These are phyloP conservation scores for Morpho achilles DNA, from an alignment of 2,888 invertebrate species.

Conservation along the genomic window DNA sequence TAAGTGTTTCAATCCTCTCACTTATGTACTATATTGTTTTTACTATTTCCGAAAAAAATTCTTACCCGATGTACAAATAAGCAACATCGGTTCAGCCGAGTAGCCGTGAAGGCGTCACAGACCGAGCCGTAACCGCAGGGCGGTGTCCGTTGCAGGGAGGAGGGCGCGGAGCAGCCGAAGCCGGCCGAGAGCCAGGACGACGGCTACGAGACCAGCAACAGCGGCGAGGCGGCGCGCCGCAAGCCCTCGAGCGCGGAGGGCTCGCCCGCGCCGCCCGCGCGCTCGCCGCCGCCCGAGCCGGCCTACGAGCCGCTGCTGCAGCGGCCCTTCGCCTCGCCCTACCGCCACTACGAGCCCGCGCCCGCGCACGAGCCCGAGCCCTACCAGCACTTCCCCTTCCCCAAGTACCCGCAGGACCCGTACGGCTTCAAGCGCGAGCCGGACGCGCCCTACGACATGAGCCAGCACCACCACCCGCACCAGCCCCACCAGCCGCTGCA, in stretches of 20 bases:
- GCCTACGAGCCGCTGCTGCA: slow-evolving; percentile 39
- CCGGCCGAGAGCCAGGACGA: slow-evolving; percentile 89
- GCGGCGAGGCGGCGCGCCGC: slow-evolving; percentile 76
- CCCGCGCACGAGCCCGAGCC: slow-evolving; percentile 43
- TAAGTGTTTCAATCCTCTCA: too few species aligned
- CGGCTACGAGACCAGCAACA: slow-evolving; percentile 92
- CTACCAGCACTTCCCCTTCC: slow-evolving; percentile 68
- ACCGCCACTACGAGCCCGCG: slow-evolving; percentile 46
- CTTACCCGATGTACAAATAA: too few species aligned
- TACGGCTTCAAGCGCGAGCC: slow-evolving; percentile 65
- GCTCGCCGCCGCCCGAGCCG: slow-evolving; percentile 53
- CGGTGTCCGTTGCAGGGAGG: slow-evolving; percentile 50
- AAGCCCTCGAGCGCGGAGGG: slow-evolving; percentile 47
- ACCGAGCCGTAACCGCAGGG: too few species aligned
- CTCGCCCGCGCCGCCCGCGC: slow-evolving; percentile 37
- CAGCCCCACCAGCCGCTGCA: slow-evolving; percentile 34
- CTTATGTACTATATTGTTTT: too few species aligned
- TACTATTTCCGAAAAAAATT: too few species aligned
- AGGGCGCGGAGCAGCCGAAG: slow-evolving; percentile 74
- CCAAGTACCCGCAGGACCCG: slow-evolving; percentile 58
- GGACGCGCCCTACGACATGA: slow-evolving; percentile 71
- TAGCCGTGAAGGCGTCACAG: too few species aligned
- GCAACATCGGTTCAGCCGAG: too few species aligned
- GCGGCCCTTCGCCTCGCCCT: slow-evolving; percentile 33
- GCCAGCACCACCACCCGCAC: slow-evolving; percentile 51